Conservation (phyloP, 2,797 vertebrate species). For the Euphonia xanthogaster region DNA sequence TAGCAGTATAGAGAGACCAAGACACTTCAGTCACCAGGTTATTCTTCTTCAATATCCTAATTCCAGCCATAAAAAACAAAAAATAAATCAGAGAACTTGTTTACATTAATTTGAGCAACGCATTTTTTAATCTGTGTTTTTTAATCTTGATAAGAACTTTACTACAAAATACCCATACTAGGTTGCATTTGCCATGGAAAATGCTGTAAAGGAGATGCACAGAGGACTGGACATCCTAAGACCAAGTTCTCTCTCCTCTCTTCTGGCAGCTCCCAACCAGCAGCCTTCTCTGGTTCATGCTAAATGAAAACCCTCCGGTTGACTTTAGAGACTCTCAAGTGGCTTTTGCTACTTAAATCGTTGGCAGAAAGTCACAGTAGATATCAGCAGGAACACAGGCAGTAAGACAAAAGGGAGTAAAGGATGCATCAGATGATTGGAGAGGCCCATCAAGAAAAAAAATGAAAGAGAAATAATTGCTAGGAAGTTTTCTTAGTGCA, state of each 20-base stretch:
- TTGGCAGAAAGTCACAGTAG: background rate
- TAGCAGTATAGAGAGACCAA: background rate
- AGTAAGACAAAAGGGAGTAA: constrained; percentile 37
- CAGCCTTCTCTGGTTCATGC: fast-evolving
- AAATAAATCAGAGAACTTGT: background rate
- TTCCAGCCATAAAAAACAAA: background rate
- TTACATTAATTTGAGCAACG: background rate
- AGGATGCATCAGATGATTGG: constrained; percentile 4
- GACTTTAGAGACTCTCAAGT: background rate
- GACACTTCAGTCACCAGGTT: background rate
- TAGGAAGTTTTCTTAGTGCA: constrained; percentile 58
- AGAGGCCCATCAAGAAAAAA: constrained; percentile 32
- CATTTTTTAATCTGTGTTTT: background rate
- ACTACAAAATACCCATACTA: background rate
- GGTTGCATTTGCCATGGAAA: background rate
- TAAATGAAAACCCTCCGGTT: background rate
- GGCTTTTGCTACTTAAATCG: background rate
- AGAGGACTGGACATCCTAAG: background rate
- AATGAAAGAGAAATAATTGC: constrained; percentile 58
- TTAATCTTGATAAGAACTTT: background rate
- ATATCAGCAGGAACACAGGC: background rate
- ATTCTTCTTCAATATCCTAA: background rate
- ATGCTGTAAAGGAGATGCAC: background rate
- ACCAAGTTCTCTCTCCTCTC: fast-evolving
- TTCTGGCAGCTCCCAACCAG: background rate